A percentile compares a stretch with the other conserved stretches of the same genome.
Conservation (phyloP, 2,888 invertebrate genomes). For the Limnephilus rhombicus region DNA sequence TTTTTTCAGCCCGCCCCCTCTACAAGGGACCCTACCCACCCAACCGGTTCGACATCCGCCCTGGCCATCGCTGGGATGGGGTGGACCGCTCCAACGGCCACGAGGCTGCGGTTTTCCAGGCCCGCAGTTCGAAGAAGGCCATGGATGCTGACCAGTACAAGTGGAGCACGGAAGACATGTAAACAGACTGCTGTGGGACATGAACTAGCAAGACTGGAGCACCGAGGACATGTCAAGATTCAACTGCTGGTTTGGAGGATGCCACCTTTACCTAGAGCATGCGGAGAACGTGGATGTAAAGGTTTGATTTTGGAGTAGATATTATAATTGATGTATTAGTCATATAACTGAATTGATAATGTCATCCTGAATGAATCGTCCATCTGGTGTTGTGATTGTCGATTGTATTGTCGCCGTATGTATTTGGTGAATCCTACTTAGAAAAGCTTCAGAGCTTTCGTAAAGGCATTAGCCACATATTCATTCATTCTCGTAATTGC, state of each 20-base stretch:
- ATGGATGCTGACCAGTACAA: conserved; percentile 92
- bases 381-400: neutral
- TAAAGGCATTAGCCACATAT: too few species aligned
- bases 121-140: conserved; percentile 85
- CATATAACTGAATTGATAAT: neutral
- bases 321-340: neutral
- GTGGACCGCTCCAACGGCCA: conserved; percentile 98
- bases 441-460: neutral
- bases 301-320: neutral
- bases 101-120: conserved; percentile 92
- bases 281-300: neutral
- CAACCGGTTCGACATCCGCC: conserved; percentile 94
- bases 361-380: neutral
- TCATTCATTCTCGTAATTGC: too few species aligned
- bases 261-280: neutral
- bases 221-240: neutral
- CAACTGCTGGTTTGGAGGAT: neutral
- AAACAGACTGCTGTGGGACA: neutral
- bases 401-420: neutral
- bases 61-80: conserved; percentile 99
- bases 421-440: neutral
- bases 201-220: neutral
- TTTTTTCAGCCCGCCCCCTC: conserved; percentile 79
- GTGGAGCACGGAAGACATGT: conserved; percentile 97
- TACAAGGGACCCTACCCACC: conserved; percentile 93